These are phyloP conservation scores for Nycticorax nycticorax DNA, from an alignment of 2,113 vertebrate species.

Conservation along the genomic window DNA sequence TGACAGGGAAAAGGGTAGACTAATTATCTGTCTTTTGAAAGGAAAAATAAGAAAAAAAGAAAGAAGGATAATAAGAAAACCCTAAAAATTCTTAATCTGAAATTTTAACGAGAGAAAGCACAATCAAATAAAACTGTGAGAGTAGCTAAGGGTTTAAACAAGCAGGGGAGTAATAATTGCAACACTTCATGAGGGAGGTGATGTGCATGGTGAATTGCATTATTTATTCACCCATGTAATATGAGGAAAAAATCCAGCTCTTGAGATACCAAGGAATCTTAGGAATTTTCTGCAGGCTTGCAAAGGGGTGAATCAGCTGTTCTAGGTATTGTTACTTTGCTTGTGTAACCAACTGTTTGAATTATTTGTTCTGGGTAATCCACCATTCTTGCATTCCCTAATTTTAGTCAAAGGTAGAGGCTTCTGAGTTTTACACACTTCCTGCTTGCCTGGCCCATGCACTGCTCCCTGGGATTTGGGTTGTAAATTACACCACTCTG, in stretches of 20 bases:
- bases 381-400: background rate
- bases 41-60: background rate
- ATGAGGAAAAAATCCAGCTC: background rate
- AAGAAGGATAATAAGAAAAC: background rate
- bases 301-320: background rate
- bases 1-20: background rate
- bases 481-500: background rate
- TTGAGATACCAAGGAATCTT: background rate
- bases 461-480: background rate
- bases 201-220: background rate
- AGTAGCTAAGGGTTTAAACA: background rate
- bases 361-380: background rate
- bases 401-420: background rate
- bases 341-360: background rate
- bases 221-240: background rate
- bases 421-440: background rate
- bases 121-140: background rate
- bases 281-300: background rate
- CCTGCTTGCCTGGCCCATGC: background rate
- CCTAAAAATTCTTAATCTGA: background rate
- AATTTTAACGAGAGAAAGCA: background rate
- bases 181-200: background rate
- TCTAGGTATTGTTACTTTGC: background rate
- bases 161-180: background rate
- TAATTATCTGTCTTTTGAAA: background rate